phyloP scores from a whole-genome alignment of 2,888 invertebrate genomes.

The Girardia tigrina region DNA sequence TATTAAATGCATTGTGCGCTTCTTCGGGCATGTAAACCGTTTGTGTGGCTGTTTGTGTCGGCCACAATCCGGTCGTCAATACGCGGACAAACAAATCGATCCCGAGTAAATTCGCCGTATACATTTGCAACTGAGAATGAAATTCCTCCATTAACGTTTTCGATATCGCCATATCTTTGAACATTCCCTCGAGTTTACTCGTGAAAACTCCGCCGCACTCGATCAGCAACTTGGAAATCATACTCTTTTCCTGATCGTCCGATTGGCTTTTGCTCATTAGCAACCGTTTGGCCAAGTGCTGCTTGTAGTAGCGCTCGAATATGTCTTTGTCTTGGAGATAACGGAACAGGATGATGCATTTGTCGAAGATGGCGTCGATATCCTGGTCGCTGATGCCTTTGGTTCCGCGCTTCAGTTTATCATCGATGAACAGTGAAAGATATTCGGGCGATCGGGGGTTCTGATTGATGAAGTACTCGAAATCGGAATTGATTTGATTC shows the following conservation, averaged over 20 bases:
- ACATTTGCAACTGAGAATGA: constrained; percentile 46
- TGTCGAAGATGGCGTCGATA: constrained; percentile 87
- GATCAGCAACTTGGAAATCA: constrained; percentile 97
- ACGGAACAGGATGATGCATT: constrained; percentile 96
- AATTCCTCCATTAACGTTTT: constrained; percentile 97
- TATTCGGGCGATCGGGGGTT: constrained; percentile 95
- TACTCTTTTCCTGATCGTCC: constrained; percentile 90
- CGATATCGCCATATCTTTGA: constrained; percentile 97
- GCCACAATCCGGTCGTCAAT: constrained; percentile 97
- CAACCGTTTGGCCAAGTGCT: constrained; percentile 89
- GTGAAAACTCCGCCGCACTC: constrained; percentile 99
- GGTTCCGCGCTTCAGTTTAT: constrained; percentile 93
- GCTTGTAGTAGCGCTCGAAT: constrained; percentile 97
- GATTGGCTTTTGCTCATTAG: constrained; percentile 93
- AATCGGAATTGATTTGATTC: constrained; percentile 94
- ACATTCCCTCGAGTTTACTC: constrained; percentile 98
- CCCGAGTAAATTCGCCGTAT: constrained; percentile 51
- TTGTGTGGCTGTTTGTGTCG: constrained; percentile 57
- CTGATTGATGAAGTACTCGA: constrained; percentile 89
- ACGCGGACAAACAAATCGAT: constrained; percentile 84
- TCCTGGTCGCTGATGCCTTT: constrained; percentile 98
- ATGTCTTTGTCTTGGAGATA: constrained; percentile 98
- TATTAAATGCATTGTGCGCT: constrained; percentile 68
- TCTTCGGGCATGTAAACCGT: constrained; percentile 78
- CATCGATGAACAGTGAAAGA: constrained; percentile 92